Conservation (phyloP, 1,140 invertebrate genomes). For the Drosophila jambulina region DNA sequence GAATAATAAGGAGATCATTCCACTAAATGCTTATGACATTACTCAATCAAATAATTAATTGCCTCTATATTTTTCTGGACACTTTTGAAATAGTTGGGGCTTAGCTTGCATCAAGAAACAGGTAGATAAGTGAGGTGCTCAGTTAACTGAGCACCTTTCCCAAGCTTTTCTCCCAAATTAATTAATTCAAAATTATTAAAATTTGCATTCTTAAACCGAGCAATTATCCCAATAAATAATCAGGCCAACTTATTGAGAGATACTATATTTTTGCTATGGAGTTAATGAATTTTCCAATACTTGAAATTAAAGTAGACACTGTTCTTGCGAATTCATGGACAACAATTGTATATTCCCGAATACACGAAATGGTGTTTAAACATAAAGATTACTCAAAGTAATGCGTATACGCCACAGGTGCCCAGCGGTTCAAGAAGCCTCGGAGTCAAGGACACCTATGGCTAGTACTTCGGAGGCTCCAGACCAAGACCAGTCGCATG, state of each 20-base stretch:
- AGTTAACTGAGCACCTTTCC: too few relatives aligned
- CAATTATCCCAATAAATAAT: too few relatives aligned
- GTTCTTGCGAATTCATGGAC: too few relatives aligned
- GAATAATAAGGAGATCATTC: neutral
- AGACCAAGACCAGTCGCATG: conserved; percentile 57
- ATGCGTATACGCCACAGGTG: conserved; percentile 29
- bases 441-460: conserved; percentile 59
- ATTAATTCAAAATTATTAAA: neutral
- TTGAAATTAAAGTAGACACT: too few relatives aligned
- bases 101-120: neutral
- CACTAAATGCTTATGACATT: neutral
- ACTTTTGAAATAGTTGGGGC: neutral
- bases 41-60: conserved; percentile 6
- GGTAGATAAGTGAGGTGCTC: neutral
- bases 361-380: neutral
- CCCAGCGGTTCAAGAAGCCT: conserved; percentile 50
- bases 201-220: neutral
- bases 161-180: neutral
- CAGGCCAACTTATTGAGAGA: too few relatives aligned
- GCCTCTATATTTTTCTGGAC: neutral
- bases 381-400: neutral
- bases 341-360: too few relatives aligned
- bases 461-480: neutral
- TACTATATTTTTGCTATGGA: neutral
- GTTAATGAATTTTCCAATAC: neutral